Conservation (phyloP, 1,140 invertebrate genomes). For the Cataglyphis hispanica region DNA sequence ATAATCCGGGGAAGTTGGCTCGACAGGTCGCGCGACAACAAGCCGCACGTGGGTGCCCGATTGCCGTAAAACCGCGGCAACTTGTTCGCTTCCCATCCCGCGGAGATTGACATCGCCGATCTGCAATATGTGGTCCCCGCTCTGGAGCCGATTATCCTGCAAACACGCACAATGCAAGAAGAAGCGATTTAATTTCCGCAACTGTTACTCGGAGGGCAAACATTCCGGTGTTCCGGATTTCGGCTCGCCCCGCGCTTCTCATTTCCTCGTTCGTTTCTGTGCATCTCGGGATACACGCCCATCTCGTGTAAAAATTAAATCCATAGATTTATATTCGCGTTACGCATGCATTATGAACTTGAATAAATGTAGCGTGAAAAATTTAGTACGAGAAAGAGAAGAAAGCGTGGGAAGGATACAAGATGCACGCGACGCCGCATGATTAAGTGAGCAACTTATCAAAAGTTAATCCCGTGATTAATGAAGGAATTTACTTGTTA, state of each 20-base stretch:
- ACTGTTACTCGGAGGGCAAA: conserved; percentile 16
- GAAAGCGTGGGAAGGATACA: neutral
- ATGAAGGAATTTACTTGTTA: conserved; percentile 32
- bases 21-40: conserved; percentile 95
- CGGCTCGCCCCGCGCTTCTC: neutral
- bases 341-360: too few species aligned
- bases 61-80: conserved; percentile 97
- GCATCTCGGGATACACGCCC: neutral
- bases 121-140: conserved; percentile 98
- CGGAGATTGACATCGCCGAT: conserved; percentile 97
- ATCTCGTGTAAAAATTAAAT: neutral
- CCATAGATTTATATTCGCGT: too few species aligned
- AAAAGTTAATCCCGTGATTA: conserved; percentile 44
- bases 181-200: conserved; percentile 60
- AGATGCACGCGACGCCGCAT: conserved; percentile 27
- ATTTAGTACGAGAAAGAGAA: neutral
- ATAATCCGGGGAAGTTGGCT: conserved; percentile 90
- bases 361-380: neutral
- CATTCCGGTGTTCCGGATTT: neutral
- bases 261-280: conserved; percentile 16
- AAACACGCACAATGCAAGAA: conserved; percentile 45
- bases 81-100: conserved; percentile 98
- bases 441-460: conserved; percentile 50
- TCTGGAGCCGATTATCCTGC: conserved; percentile 95
- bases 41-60: conserved; percentile 96